Evolutionary conservation across 2,888 invertebrate species (phyloP), one percentile per base, ranked within the genome.

Genomic region (Thymelicus acteon): DNA sequence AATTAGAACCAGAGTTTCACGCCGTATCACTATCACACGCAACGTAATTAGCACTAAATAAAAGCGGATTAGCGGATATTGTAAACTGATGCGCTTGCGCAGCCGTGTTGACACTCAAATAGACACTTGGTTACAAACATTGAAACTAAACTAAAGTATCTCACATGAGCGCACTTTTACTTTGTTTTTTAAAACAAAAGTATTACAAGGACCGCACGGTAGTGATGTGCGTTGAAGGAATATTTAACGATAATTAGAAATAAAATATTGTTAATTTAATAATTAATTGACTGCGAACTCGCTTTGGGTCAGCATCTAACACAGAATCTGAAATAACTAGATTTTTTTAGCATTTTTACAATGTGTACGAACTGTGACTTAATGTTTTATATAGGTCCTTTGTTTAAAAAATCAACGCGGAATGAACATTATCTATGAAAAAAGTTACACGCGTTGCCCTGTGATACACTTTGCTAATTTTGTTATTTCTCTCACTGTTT

Each of bases 111-210:
- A 44, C 58, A 52, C 7, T 60, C 12, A 66, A 66, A 71, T 71
- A 71, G 63, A 52, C 65, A 71, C 60, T 13, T 31, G 19, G 31
- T 40, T 47, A 64, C 31, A 67, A 66, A 65, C 63, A 63, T 57
- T 67, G 24, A 60, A 62, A 66, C 73, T 60, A 48, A 67, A 73
- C 73, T 74, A 71, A 72, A 65, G 64, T 69, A 49, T 74, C 73
- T 64, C 74, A 72, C 74, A 76, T 71, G 60, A 72, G 65, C 71
- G 73, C 66, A 64, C 72, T 75, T 79, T 77, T 75, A 63, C 74
- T 72, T 63, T 75, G 60, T 66, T 78, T 76, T 75, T 52, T 62
- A 66, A 48, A 73, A 75, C 76, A 75, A 75, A 77, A 74, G 40
- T 40, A 37, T 12, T 40, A 40, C 15, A 37, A 49, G n/a, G n/a